Percentiles rank a stretch among this genome's conserved stretches.
These are phyloP conservation scores for Todiramphus saurophagus DNA, from an alignment of 2,113 vertebrate genomes.

Conservation along the genomic window DNA sequence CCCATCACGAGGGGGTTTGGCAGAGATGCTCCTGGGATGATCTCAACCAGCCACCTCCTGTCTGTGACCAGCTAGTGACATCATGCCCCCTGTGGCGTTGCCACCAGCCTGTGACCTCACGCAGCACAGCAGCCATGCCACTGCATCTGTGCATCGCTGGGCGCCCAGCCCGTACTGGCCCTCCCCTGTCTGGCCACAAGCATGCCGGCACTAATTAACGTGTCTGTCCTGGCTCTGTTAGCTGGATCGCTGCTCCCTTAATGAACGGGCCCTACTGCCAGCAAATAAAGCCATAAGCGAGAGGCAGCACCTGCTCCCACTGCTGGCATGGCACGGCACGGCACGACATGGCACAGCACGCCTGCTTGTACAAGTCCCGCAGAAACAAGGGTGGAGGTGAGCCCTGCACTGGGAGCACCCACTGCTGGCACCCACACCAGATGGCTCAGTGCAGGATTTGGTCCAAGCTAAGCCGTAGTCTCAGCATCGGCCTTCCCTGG, in stretches of 20 bases:
- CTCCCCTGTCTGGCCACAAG: conserved; percentile 8
- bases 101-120: not conserved
- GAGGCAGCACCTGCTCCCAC: not conserved
- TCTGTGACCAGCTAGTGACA: not conserved
- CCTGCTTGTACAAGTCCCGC: not conserved
- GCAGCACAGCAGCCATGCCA: not conserved
- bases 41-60: not conserved
- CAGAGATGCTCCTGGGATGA: rapidly evolving
- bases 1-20: not conserved
- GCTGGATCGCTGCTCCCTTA: conserved; percentile 22
- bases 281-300: not conserved
- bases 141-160: rapidly evolving
- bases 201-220: not conserved
- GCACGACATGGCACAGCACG: not conserved
- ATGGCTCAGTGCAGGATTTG: not conserved
- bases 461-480: not conserved
- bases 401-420: not conserved
- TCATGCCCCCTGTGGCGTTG: not conserved
- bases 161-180: not conserved
- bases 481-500: not conserved
- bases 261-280: not conserved
- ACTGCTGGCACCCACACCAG: rapidly evolving
- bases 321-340: rapidly evolving
- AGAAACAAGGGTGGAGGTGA: rapidly evolving
- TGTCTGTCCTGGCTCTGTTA: conserved; percentile 29